These are phyloP conservation scores for Capitulum mitella DNA, from an alignment of 2,888 invertebrate genomes.

Conservation along the genomic window DNA sequence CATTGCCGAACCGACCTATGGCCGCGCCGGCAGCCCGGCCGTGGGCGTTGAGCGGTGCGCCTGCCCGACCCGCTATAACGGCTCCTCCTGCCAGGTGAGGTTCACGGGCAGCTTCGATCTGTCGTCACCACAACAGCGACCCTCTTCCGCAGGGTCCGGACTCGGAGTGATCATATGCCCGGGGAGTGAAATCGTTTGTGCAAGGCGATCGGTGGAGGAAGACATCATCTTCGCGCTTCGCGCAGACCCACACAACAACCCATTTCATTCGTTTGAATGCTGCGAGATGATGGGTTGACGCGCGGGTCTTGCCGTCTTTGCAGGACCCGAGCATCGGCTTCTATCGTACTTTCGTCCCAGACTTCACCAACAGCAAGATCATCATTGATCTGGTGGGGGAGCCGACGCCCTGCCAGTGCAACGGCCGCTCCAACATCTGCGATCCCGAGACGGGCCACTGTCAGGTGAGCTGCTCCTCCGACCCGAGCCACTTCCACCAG, in stretches of 20 bases:
- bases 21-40: conserved; percentile 60
- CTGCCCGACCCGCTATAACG: conserved; percentile 72
- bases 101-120: too few relatives aligned
- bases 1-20: conserved; percentile 32
- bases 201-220: too few relatives aligned
- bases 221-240: too few relatives aligned
- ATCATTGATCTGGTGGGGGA: conserved; percentile 72
- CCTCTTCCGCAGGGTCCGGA: too few relatives aligned
- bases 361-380: conserved; percentile 59
- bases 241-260: too few relatives aligned
- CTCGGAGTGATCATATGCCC: too few relatives aligned
- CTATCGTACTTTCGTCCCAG: conserved; percentile 56
- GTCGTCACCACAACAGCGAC: too few relatives aligned
- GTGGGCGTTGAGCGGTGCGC: conserved; percentile 77
- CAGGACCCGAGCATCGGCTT: conserved; percentile 54
- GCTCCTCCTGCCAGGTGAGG: conserved; percentile 76
- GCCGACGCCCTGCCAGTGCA: conserved; percentile 72
- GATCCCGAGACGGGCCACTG: conserved; percentile 78
- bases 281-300: too few relatives aligned
- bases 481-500: too few relatives aligned
- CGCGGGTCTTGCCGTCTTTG: conserved; percentile 45
- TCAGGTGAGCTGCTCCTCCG: too few relatives aligned
- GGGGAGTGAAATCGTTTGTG: too few relatives aligned
- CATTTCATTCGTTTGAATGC: too few relatives aligned
- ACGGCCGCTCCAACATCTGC: conserved; percentile 66